A percentile compares a stretch with the other conserved stretches of the same genome.
Conservation (phyloP, 2,888 invertebrate genomes). For the Nesidiocoris tenuis region DNA sequence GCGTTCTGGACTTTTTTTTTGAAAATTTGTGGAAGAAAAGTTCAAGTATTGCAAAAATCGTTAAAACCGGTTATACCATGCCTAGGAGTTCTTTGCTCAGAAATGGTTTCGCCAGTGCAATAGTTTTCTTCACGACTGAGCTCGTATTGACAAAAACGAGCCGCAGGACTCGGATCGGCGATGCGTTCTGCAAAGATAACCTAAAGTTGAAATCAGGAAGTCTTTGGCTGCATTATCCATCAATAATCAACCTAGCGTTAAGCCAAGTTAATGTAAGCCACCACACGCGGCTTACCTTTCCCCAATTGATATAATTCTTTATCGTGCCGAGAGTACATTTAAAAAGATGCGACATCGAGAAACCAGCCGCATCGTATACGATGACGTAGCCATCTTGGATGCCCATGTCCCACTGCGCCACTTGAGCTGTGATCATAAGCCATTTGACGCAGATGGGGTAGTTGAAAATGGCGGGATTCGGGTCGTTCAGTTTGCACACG, state of each 20-base stretch:
- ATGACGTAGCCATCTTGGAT: constrained; percentile 50
- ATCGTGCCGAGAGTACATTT: constrained; percentile 48
- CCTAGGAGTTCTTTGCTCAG: constrained; percentile 49
- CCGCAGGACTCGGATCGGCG: constrained; percentile 57
- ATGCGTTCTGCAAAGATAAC: constrained; percentile 48
- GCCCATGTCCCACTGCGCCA: constrained; percentile 49
- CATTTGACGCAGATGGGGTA: constrained; percentile 50
- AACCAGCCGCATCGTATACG: constrained; percentile 50
- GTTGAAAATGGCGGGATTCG: constrained; percentile 47
- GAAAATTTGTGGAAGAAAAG: not conserved
- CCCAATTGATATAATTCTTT: constrained; percentile 49
- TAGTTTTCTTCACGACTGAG: constrained; percentile 48
- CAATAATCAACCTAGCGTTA: not conserved
- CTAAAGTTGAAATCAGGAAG: not conserved
- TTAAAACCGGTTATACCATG: constrained; percentile 45
- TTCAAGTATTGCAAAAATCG: not conserved
- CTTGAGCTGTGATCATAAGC: constrained; percentile 50
- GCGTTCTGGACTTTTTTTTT: not conserved
- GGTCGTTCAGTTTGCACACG: constrained; percentile 48
- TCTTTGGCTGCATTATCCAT: not conserved
- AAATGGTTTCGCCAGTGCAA: constrained; percentile 49
- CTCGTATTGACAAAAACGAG: constrained; percentile 64
- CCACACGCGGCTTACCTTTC: constrained; percentile 45
- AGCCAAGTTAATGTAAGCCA: too few relatives aligned
- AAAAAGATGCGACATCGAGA: constrained; percentile 48